Percentiles rank a stretch among this genome's conserved stretches.
Conservation (phyloP, 2,113 vertebrate species). For the Acrocephalus arundinaceus region DNA sequence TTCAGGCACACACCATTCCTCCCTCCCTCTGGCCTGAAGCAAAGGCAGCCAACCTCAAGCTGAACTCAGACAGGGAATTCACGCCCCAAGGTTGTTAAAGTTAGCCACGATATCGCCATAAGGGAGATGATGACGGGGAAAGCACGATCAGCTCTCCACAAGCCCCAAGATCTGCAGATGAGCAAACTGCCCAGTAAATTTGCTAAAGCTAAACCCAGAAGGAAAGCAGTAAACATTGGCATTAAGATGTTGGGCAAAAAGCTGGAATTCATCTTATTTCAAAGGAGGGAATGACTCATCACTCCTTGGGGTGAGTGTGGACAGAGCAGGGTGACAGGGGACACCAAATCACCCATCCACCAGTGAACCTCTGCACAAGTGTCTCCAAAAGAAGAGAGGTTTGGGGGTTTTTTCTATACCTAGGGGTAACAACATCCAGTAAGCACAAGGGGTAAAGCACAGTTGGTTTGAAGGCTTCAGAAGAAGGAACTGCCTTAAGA, state of each 20-base stretch:
- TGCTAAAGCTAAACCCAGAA: background rate
- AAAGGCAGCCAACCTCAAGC: background rate
- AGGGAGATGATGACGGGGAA: fast-evolving
- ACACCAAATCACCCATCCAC: background rate
- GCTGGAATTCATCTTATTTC: background rate
- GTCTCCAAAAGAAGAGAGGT: background rate
- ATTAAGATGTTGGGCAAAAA: background rate
- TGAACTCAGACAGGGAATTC: background rate
- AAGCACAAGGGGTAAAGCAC: background rate
- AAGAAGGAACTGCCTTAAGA: background rate
- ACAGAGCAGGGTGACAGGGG: background rate
- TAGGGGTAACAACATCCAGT: too few relatives aligned
- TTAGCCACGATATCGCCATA: fast-evolving
- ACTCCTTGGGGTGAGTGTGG: fast-evolving
- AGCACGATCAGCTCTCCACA: fast-evolving
- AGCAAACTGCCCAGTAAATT: background rate
- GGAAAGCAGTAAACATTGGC: fast-evolving
- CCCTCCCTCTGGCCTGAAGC: background rate
- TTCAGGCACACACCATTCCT: too few relatives aligned
- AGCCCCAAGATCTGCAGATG: fast-evolving
- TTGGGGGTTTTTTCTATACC: background rate
- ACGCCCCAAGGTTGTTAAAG: fast-evolving
- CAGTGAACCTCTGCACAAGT: background rate
- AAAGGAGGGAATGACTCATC: fast-evolving
- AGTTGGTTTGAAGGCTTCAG: background rate